phyloP scores from a whole-genome alignment of 2,888 invertebrate genomes.

The Habrosyne pyritoides region DNA sequence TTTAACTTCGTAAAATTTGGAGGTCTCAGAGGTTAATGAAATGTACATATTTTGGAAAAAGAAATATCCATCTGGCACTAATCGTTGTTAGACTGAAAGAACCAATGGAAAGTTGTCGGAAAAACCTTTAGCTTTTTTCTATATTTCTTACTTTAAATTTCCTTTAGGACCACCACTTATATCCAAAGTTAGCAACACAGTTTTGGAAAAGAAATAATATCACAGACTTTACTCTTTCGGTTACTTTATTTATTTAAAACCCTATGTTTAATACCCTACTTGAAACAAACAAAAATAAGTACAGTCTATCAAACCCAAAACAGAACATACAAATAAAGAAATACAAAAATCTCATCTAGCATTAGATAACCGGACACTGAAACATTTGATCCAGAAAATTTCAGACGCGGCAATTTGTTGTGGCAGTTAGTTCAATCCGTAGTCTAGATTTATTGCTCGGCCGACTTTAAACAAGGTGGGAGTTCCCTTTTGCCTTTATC shows the following conservation, averaged over 20 bases:
- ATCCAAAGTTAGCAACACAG: no score
- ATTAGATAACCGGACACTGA: conserved; percentile 49
- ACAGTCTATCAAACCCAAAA: conserved; percentile 4
- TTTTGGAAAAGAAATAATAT: no score
- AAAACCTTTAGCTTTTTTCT: no score
- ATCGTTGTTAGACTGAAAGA: no score
- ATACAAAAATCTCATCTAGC: conserved; percentile 33
- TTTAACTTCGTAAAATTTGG: neutral
- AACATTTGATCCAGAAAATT: conserved; percentile 59
- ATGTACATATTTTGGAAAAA: no score
- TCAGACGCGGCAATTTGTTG: conserved; percentile 58
- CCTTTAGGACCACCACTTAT: no score
- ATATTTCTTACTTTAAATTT: no score
- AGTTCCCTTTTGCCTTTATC: conserved; percentile 50
- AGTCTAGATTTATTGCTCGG: conserved; percentile 46
- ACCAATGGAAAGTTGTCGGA: no score
- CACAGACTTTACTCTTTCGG: neutral
- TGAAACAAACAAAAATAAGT: conserved; percentile 6
- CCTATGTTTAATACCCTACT: no score
- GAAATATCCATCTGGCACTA: no score
- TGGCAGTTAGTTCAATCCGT: conserved; percentile 43
- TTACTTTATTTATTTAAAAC: no score
- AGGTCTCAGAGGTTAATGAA: neutral
- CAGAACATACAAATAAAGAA: neutral
- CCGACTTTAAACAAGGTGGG: conserved; percentile 56